Percentiles rank a stretch among this genome's conserved stretches.
phyloP scores from a whole-genome alignment of 2,888 invertebrate species.

The Ichneumon xanthorius region DNA sequence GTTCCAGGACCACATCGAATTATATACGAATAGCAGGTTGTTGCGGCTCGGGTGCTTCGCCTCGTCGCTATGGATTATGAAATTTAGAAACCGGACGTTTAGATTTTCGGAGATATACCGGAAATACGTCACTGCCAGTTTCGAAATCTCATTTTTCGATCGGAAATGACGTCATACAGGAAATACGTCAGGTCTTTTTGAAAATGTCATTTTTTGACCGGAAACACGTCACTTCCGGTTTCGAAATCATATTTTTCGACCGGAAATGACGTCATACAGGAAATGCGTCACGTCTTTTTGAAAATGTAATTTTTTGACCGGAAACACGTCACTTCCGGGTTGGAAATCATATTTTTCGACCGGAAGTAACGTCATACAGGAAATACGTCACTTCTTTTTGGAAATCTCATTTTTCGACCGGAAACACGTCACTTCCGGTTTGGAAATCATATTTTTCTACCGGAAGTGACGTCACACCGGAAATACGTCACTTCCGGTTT shows the following conservation, averaged over 20 bases:
- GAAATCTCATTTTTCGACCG: background rate
- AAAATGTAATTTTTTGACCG: too few species aligned
- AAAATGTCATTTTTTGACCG: too few species aligned
- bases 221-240: too few species aligned
- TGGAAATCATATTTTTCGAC: background rate
- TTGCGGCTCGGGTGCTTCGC: background rate
- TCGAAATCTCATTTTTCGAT: too few species aligned
- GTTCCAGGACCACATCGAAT: conserved; percentile 71
- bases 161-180: too few species aligned
- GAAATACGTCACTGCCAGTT: background rate
- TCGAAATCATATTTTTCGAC: too few species aligned
- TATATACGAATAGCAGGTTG: conserved; percentile 22
- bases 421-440: background rate
- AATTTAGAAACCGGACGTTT: background rate
- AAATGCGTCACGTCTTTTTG: too few species aligned
- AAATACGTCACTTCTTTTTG: too few species aligned
- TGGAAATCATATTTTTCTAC: background rate
- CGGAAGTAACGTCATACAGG: too few species aligned
- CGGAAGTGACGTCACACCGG: background rate
- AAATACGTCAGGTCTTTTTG: too few species aligned
- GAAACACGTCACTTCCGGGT: background rate
- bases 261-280: too few species aligned
- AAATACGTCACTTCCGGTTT: background rate
- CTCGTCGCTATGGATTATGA: background rate
- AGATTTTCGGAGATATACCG: background rate